Evolutionary conservation across 2,888 invertebrate species (phyloP).

Genomic region (Agriotes lineatus): DNA sequence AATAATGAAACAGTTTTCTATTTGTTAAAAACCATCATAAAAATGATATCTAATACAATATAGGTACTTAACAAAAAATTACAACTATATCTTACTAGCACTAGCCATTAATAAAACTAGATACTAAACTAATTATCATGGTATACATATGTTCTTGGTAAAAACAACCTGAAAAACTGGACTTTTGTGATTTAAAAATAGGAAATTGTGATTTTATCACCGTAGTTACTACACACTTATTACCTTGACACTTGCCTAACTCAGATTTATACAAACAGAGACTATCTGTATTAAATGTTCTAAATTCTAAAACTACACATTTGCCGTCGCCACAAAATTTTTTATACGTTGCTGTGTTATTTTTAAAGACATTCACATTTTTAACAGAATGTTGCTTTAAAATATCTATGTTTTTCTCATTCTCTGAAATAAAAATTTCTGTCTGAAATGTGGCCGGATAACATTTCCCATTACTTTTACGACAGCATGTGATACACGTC

Average conservation of each 20-base stretch:
- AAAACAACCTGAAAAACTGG: too few species aligned
- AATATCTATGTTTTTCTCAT: not conserved
- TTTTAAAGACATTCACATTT: not conserved
- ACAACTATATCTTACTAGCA: too few species aligned
- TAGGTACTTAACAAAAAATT: too few species aligned
- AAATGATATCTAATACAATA: too few species aligned
- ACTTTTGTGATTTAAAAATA: not conserved
- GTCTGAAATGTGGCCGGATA: slow-evolving; percentile 35
- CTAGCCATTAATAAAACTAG: too few species aligned
- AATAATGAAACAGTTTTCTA: too few species aligned
- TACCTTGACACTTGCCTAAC: not conserved
- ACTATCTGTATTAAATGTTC: not conserved
- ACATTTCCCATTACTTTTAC: slow-evolving; percentile 34
- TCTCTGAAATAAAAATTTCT: slow-evolving; percentile 21
- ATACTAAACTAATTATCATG: too few species aligned
- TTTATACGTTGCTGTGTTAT: not conserved
- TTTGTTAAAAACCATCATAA: too few species aligned
- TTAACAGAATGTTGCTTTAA: not conserved
- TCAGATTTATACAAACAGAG: not conserved
- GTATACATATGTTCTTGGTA: too few species aligned
- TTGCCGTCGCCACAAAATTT: not conserved
- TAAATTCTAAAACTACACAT: not conserved
- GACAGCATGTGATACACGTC: slow-evolving; percentile 50
- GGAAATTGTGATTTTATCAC: not conserved
- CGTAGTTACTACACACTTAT: not conserved